Conservation (phyloP, 2,113 vertebrate genomes). For the Syngnathoides biaculeatus region DNA sequence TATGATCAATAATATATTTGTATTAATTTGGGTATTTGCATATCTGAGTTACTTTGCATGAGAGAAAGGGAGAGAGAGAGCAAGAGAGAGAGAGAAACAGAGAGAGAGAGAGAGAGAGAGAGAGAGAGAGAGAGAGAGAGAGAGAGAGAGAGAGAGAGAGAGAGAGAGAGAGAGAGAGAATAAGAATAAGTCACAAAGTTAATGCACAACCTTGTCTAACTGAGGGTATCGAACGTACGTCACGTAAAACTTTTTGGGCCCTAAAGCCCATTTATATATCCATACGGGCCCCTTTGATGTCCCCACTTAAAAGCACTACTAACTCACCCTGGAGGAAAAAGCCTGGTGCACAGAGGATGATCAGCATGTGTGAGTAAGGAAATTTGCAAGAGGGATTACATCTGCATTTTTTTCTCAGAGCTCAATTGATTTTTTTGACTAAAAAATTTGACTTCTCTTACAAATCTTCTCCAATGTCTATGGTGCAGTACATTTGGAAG, state of each 20-base stretch:
- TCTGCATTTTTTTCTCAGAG: conserved; percentile 14
- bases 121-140: no score
- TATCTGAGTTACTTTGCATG: conserved; percentile 1
- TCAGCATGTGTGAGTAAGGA: conserved; percentile 11
- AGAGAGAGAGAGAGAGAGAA: conserved; percentile 13
- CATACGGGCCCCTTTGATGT: conserved; percentile 62
- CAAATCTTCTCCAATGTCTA: conserved; percentile 8
- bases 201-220: conserved; percentile 61
- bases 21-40: neutral
- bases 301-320: conserved; percentile 67
- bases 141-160: no score
- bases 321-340: conserved; percentile 62
- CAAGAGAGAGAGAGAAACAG: neutral
- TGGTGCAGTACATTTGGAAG: neutral
- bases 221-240: conserved; percentile 53
- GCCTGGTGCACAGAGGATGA: conserved; percentile 50
- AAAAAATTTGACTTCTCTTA: neutral
- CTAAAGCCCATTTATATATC: conserved; percentile 58
- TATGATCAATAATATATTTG: conserved; percentile 6
- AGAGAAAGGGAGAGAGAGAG: no score
- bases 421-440: conserved; percentile 33
- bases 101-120: conserved; percentile 1
- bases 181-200: conserved; percentile 49
- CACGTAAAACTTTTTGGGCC: conserved; percentile 59
- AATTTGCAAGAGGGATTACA: conserved; percentile 11